A percentile compares a stretch with the other conserved stretches of the same genome.
Evolutionary conservation across 2,888 invertebrate species (phyloP).

Genomic region (Vannuccia rotundouncinata): DNA sequence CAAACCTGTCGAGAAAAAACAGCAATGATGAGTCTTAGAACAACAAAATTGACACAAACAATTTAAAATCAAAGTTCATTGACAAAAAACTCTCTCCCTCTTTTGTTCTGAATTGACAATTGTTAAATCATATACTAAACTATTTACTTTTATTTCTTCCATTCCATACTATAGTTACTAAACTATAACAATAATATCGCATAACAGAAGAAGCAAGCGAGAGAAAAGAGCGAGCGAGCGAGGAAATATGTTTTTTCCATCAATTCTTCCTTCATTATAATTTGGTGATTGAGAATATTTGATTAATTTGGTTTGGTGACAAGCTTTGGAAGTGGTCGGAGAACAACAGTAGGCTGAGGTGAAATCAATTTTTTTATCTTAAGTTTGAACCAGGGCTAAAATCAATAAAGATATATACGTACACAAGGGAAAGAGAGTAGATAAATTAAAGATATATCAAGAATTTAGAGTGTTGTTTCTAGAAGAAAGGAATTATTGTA

Average conservation of each 20-base stretch:
- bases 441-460: neutral
- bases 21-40: too few species aligned
- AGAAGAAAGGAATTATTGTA: neutral
- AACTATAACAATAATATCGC: neutral
- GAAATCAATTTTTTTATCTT: conserved; percentile 13
- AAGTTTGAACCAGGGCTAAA: neutral
- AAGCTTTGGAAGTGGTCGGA: neutral
- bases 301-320: conserved; percentile 8
- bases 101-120: too few species aligned
- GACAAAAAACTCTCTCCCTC: too few species aligned
- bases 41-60: too few species aligned
- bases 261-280: neutral
- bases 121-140: too few species aligned
- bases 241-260: too few species aligned
- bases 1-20: too few species aligned
- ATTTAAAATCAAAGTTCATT: too few species aligned
- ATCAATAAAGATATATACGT: neutral
- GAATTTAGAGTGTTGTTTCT: neutral
- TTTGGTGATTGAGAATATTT: neutral
- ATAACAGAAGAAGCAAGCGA: neutral
- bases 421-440: neutral
- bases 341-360: conserved; percentile 19
- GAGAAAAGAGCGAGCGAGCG: neutral
- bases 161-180: too few species aligned
- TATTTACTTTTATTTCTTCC: too few species aligned